Evolutionary conservation across 2,797 vertebrate genomes (phyloP).

Genomic region (Oryzias sinensis): DNA sequence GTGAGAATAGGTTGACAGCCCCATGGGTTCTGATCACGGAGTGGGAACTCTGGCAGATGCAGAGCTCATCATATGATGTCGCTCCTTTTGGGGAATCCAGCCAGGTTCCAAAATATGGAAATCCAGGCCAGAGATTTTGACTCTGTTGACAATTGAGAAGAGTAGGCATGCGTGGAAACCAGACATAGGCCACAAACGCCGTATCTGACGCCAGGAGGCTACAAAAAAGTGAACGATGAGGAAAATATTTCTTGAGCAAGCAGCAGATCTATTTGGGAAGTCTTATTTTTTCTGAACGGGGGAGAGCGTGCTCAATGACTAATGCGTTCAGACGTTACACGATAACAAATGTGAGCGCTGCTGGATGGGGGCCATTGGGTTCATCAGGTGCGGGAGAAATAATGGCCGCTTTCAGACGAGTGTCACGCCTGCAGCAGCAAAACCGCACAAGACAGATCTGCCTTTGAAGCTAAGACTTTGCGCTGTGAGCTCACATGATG

Average conservation of each 20-base stretch:
- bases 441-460: constrained; percentile 41
- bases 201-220: constrained; percentile 16
- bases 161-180: constrained; percentile 12
- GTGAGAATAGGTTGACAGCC: constrained; percentile 32
- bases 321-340: constrained; percentile 37
- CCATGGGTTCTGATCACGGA: constrained; percentile 29
- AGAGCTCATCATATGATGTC: constrained; percentile 50
- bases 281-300: constrained; percentile 32
- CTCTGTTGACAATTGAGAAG: constrained; percentile 11
- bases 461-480: constrained; percentile 47
- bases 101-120: constrained; percentile 43
- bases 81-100: constrained; percentile 30
- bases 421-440: constrained; percentile 31
- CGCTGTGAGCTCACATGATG: constrained; percentile 28
- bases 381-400: constrained; percentile 56
- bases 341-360: constrained; percentile 50
- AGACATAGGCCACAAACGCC: constrained; percentile 10
- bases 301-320: constrained; percentile 33
- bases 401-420: constrained; percentile 48
- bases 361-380: constrained; percentile 40
- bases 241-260: constrained; percentile 35
- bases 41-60: constrained; percentile 27
- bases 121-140: constrained; percentile 14
- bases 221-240: constrained; percentile 10
- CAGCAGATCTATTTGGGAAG: constrained; percentile 27